A percentile compares a stretch with the other conserved stretches of the same genome.
phyloP scores from a whole-genome alignment of 2,113 vertebrate genomes.

The Abramis brama region DNA sequence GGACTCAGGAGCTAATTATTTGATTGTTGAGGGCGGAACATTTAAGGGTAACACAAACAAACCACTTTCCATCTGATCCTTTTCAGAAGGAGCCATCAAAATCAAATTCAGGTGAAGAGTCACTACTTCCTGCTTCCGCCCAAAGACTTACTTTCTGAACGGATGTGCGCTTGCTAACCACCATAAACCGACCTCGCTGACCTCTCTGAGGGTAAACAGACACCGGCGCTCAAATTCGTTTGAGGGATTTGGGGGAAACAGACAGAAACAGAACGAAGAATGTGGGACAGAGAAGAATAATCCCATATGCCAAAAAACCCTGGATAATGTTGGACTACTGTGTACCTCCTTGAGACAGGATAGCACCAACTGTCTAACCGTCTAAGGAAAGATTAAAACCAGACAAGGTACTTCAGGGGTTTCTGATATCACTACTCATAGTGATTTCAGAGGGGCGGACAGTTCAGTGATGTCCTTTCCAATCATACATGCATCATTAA shows the following conservation, averaged over 20 bases:
- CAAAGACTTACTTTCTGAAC: constrained; percentile 11
- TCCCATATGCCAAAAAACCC: constrained; percentile 66
- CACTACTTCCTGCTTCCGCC: constrained; percentile 33
- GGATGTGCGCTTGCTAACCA: constrained; percentile 41
- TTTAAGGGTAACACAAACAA: constrained; percentile 71
- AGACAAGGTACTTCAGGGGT: constrained; percentile 2
- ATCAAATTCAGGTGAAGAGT: constrained; percentile 61
- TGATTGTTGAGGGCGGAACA: constrained; percentile 59
- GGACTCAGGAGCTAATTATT: constrained; percentile 65
- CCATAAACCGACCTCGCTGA: constrained; percentile 64
- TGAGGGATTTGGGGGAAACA: constrained; percentile 1
- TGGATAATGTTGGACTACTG: constrained; percentile 51
- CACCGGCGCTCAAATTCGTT: constrained; percentile 35
- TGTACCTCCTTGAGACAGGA: constrained; percentile 55
- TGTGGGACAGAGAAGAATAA: constrained; percentile 54
- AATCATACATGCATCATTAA: constrained; percentile 22
- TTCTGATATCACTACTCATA: constrained; percentile 3
- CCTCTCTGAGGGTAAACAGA: constrained; percentile 62
- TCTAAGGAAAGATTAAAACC: constrained; percentile 27
- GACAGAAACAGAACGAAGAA: constrained; percentile 67
- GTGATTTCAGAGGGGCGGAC: not conserved
- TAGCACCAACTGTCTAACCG: not conserved
- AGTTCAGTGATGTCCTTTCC: constrained; percentile 4
- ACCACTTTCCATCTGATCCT: constrained; percentile 65
- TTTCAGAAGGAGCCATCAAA: constrained; percentile 62